Conservation (phyloP, 2,113 vertebrate genomes). For the Panthera tigris region DNA sequence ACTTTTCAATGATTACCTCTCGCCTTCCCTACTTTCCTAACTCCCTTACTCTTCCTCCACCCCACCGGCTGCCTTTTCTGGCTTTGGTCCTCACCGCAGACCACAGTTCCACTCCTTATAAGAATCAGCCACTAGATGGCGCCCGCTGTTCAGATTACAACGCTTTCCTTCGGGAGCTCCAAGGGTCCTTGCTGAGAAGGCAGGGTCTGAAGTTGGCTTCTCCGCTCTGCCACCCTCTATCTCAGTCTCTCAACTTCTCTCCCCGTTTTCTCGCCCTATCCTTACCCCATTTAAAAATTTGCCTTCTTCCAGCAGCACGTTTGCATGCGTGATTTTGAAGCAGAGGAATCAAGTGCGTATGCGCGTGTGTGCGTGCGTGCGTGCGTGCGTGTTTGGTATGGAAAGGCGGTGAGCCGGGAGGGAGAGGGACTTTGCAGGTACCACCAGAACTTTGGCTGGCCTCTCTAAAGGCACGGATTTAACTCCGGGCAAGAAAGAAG, state of each 20-base stretch:
- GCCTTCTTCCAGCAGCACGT: background rate
- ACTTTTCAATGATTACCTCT: background rate
- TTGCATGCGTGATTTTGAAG: background rate
- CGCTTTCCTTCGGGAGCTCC: rapidly evolving
- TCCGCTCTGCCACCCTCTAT: rapidly evolving
- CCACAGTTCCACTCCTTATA: background rate
- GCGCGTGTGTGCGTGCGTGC: background rate
- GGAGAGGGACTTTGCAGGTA: background rate
- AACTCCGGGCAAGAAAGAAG: background rate
- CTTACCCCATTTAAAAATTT: background rate
- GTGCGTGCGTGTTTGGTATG: background rate
- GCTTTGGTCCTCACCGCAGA: background rate
- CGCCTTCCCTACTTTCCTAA: background rate
- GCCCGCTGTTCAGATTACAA: background rate
- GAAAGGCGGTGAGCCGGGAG: background rate
- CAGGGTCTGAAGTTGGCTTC: background rate
- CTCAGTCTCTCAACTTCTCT: background rate
- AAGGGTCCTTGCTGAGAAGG: rapidly evolving
- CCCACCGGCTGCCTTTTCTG: too few species aligned
- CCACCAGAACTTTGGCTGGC: background rate
- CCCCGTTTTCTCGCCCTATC: too few species aligned
- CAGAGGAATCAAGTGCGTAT: background rate
- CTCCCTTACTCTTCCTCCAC: too few species aligned
- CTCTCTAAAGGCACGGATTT: background rate
- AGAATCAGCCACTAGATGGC: slow-evolving; percentile 65